Evolutionary conservation across 2,113 vertebrate genomes (phyloP).

Genomic region (Sorex fumeus): DNA sequence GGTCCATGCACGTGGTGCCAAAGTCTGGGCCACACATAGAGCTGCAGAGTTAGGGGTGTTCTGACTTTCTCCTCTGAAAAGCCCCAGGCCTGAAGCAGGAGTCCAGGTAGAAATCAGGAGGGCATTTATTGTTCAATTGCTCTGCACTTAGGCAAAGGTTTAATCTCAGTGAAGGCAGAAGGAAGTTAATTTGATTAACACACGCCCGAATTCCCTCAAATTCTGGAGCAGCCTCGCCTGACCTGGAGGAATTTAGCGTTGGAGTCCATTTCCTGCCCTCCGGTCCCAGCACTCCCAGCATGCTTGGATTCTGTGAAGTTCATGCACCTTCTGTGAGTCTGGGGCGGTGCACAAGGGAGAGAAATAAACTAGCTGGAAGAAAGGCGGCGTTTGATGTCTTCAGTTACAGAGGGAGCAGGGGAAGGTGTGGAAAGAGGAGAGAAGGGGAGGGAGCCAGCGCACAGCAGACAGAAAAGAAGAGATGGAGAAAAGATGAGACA

Average conservation of each 20-base stretch:
- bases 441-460: constrained; percentile 47
- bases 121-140: neutral
- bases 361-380: constrained; percentile 69
- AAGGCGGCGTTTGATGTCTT: constrained; percentile 83
- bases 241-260: constrained; percentile 52
- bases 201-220: constrained; percentile 61
- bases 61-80: constrained; percentile 19
- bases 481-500: constrained; percentile 77
- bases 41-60: neutral
- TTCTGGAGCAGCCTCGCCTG: constrained; percentile 56
- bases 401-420: constrained; percentile 85
- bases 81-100: neutral
- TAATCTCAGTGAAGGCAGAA: constrained; percentile 50
- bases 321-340: constrained; percentile 44
- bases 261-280: constrained; percentile 31
- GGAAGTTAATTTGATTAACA: constrained; percentile 66
- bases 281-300: constrained; percentile 21
- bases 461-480: constrained; percentile 83
- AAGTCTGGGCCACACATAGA: neutral
- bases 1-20: neutral
- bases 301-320: constrained; percentile 67
- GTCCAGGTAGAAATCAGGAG: constrained; percentile 62
- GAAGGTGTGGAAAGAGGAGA: constrained; percentile 74
- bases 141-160: constrained; percentile 38
- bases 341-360: neutral